Evolutionary conservation across 2,113 vertebrate species (phyloP), one percentile per base, ranked within the genome.

Genomic region (Gracilinanus agilis): DNA sequence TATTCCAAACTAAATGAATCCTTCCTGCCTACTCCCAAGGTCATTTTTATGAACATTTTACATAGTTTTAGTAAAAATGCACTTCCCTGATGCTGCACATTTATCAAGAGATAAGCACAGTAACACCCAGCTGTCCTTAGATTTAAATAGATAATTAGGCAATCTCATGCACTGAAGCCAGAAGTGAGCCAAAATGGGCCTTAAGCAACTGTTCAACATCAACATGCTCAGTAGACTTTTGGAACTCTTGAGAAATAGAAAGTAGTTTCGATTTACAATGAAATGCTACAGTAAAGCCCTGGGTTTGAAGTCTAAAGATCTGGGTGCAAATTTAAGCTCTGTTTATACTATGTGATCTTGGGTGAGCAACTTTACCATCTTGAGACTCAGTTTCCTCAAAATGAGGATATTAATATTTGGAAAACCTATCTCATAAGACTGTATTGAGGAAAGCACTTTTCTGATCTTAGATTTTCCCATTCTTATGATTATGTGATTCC

Each of bases 1-100:
- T 23, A 4, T 40, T 83, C 53, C 40, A 5, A 40, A 40, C 34
- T 89, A 94, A 90, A 89, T 89, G 94, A 94, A 92, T 93, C 44
- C 49, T 94, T 75, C 40, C 44, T 89, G 7, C 25, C 61, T 27
- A 88, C 53, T 55, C 27, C 5, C 25, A 92, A 83, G 40, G 13
- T 49, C 53, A 90, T 40, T 91, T 75, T 83, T 2, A 75, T 83
- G n/a, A 83, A 83, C 67, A 83, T 40, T 83, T 83, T 40, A 40
- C n/a, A 23, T 34, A 40, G n/a, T 83, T 40, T 40, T 25, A 91
- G 25, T 24, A 93, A 93, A 94, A 93, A 94, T 44, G 56, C 40
- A 4, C 40, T 95, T 90, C 44, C 55, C 25, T 92, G 29, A n/a
- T 58, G 55, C n/a, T 56, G 24, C 34, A 61, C 4, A 55, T 12